Evolutionary conservation across 2,113 vertebrate genomes (phyloP).

Genomic region (Varanus komodoensis): DNA sequence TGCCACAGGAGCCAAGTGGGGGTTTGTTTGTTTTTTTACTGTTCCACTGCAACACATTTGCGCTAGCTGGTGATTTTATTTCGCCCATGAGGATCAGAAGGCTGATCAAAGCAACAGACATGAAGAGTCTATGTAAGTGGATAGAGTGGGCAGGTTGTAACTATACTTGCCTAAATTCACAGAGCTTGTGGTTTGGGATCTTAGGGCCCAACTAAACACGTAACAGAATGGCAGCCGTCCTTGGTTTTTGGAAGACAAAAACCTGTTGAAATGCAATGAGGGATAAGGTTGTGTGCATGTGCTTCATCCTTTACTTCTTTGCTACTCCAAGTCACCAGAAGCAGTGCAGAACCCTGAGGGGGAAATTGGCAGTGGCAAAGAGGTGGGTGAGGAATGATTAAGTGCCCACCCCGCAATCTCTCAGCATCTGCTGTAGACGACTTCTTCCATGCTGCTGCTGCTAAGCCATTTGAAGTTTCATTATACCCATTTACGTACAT

Average conservation of each 20-base stretch:
- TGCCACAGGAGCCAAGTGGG: background rate
- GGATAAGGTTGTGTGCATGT: background rate
- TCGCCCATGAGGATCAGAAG: background rate
- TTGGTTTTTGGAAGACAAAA: background rate
- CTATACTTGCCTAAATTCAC: background rate
- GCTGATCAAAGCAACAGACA: constrained; percentile 30
- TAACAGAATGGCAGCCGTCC: background rate
- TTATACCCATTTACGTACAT: background rate
- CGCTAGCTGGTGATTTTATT: background rate
- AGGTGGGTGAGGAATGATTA: background rate
- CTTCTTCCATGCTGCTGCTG: background rate
- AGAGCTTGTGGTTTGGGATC: constrained; percentile 11
- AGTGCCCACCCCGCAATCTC: background rate
- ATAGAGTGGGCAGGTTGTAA: constrained; percentile 10
- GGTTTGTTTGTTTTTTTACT: background rate
- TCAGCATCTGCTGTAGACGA: background rate
- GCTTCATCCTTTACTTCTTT: background rate
- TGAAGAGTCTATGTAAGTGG: background rate
- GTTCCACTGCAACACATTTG: constrained; percentile 18
- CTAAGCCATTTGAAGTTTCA: background rate
- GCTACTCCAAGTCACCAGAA: background rate
- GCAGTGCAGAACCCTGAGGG: background rate
- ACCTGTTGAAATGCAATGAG: background rate
- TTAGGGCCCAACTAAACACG: background rate
- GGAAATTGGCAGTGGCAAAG: background rate